Conservation (phyloP, 2,888 invertebrate genomes). For the Tinea pellionella region DNA sequence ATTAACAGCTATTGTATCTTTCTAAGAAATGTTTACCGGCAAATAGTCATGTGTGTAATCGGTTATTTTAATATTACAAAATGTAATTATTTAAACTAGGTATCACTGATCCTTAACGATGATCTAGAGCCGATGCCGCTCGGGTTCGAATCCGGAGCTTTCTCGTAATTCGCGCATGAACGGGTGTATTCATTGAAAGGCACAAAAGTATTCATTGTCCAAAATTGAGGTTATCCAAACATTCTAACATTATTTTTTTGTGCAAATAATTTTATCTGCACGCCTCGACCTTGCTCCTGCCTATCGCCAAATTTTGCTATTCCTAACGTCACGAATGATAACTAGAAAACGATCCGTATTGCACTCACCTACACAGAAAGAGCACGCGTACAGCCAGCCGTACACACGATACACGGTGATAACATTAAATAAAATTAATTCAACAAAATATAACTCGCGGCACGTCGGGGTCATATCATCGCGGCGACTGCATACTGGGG, state of each 20-base stretch:
- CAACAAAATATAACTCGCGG: conserved; percentile 12
- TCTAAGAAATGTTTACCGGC: not conserved
- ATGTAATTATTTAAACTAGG: too few species aligned
- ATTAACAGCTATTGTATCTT: not conserved
- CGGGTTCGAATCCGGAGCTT: not conserved
- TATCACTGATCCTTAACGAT: too few species aligned
- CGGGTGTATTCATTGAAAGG: not conserved
- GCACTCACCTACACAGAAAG: conserved; percentile 26
- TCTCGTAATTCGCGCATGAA: not conserved
- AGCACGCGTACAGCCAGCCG: not conserved
- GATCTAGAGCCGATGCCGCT: not conserved
- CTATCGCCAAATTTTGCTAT: conserved; percentile 61
- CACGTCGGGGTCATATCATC: conserved; percentile 21
- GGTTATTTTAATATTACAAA: too few species aligned
- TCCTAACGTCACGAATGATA: conserved; percentile 50
- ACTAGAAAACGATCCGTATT: conserved; percentile 18
- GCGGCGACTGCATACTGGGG: conserved; percentile 23
- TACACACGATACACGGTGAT: conserved; percentile 24
- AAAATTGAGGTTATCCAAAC: conserved; percentile 64
- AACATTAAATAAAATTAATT: conserved; percentile 21
- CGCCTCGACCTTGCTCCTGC: conserved; percentile 63
- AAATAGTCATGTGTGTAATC: too few species aligned
- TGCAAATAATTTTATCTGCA: conserved; percentile 66
- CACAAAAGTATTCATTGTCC: conserved; percentile 48
- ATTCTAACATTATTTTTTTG: conserved; percentile 57